Conservation (phyloP, 2,113 vertebrate species). For the Pao palembangensis region DNA sequence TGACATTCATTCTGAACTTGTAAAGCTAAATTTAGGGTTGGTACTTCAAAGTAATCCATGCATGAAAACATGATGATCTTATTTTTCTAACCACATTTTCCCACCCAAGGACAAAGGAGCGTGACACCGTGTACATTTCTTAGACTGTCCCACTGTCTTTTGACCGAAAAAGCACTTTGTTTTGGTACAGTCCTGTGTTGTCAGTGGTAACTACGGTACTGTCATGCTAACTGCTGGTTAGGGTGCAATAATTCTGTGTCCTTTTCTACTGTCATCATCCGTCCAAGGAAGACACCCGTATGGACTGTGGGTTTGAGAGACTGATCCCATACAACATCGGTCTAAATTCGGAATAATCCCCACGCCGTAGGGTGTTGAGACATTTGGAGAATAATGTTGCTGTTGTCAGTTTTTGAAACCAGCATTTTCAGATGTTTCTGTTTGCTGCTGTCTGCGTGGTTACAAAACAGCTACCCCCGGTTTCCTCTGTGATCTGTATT, state of each 20-base stretch:
- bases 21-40: slow-evolving; percentile 1
- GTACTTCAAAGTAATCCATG: not conserved
- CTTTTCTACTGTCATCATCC: slow-evolving; percentile 8
- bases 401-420: slow-evolving; percentile 12
- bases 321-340: not conserved
- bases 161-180: too few species aligned
- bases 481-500: slow-evolving; percentile 40
- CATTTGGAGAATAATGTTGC: slow-evolving; percentile 11
- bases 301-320: slow-evolving; percentile 6
- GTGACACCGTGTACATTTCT: slow-evolving; percentile 16
- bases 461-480: slow-evolving; percentile 21
- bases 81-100: slow-evolving; percentile 7
- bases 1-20: not conserved
- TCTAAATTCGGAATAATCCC: slow-evolving; percentile 18
- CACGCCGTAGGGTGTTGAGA: not conserved
- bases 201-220: slow-evolving; percentile 6
- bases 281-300: slow-evolving; percentile 14
- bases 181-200: slow-evolving; percentile 3
- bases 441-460: slow-evolving; percentile 30
- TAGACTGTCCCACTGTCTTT: not conserved
- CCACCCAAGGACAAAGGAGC: slow-evolving; percentile 12
- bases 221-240: slow-evolving; percentile 3
- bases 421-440: slow-evolving; percentile 22
- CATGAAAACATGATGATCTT: too few species aligned
- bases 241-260: not conserved